Base-by-base conservation (phyloP, 1,140 invertebrate species). In the Holotrichia oblita region DNA sequence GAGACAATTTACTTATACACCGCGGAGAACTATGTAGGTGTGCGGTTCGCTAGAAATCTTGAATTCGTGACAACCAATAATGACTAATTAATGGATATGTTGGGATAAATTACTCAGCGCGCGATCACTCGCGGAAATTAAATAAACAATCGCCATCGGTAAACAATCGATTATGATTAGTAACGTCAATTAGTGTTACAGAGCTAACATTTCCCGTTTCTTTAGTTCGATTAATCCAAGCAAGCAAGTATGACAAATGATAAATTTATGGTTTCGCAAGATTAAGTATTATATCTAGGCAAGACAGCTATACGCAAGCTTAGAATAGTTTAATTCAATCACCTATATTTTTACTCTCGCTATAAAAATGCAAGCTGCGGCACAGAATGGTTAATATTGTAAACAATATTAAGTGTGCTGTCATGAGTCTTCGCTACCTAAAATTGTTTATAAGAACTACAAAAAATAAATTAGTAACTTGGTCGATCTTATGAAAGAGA, bases 1-100 rank as follows among this genome's bases (percentile, higher is more conserved):
- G 22, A 69, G 61, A 69, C 61, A 69, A 69, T 69, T 69, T 69
- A 22, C 27, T 69, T 14, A 20, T 69, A 14, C 61, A 69, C 48
- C 12, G 61, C 2, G 61, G 61, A 69, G 61, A 69, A 14, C 7
- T 2, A 69, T 8, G 22, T 69, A 69, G 22, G 61, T 69, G 61
- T 69, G 14, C 48, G 20, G 22, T 27, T 34, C 61, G 20, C 27
- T 34, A 20, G 61, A 69, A 69, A 69, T 69, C 17, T 69, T 69
- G 61, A 69, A 69, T 69, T 69, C 61, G 61, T 69, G 61, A 69
- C 61, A 69, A 22, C 61, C 22, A 22, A 69, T 69, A 69, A 69
- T n/a, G 61, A 69, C 61, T 69, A 69, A 69, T 69, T 69, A 69
- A 69, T 69, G 27, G 61, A 69, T 34, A 69, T 69, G 20, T 69